These are phyloP conservation scores for Netelia inedita DNA, from an alignment of 2,888 invertebrate genomes.

Conservation along the genomic window DNA sequence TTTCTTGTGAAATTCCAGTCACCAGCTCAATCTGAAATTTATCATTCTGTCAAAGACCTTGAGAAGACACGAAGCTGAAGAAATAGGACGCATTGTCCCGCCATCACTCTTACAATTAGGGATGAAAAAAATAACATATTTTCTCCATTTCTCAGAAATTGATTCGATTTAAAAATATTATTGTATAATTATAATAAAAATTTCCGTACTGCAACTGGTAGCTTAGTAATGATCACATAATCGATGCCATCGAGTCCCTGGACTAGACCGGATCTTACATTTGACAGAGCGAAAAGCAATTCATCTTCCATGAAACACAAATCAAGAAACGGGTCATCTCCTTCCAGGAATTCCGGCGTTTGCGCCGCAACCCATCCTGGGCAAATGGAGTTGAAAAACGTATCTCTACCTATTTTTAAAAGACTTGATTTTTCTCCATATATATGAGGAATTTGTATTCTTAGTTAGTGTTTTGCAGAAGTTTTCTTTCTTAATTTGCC, in stretches of 20 bases:
- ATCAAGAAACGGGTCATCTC: slow-evolving; percentile 20
- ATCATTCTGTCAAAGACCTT: slow-evolving; percentile 43
- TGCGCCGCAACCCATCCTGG: slow-evolving; percentile 13
- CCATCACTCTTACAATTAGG: slow-evolving; percentile 42
- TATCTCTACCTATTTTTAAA: slow-evolving; percentile 34
- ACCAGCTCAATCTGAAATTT: slow-evolving; percentile 40
- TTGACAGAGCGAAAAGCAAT: slow-evolving; percentile 24
- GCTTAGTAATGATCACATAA: slow-evolving; percentile 31
- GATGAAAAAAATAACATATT: slow-evolving; percentile 35
- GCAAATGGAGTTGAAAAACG: background rate
- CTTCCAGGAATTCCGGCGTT: slow-evolving; percentile 1
- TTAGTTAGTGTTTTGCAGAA: slow-evolving; percentile 33
- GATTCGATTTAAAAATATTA: slow-evolving; percentile 5
- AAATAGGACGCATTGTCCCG: slow-evolving; percentile 41
- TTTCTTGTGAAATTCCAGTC: slow-evolving; percentile 39
- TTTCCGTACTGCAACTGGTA: background rate
- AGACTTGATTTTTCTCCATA: slow-evolving; percentile 33
- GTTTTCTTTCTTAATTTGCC: slow-evolving; percentile 32
- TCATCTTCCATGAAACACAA: slow-evolving; percentile 10
- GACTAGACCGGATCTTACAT: slow-evolving; percentile 31
- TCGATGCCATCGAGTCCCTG: slow-evolving; percentile 51
- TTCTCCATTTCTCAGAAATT: slow-evolving; percentile 38
- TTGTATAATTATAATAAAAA: slow-evolving; percentile 30
- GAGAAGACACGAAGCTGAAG: slow-evolving; percentile 45
- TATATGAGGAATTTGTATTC: slow-evolving; percentile 22